Conservation (phyloP, 2,888 invertebrate species). For the Zygothrica quintamaculata region DNA sequence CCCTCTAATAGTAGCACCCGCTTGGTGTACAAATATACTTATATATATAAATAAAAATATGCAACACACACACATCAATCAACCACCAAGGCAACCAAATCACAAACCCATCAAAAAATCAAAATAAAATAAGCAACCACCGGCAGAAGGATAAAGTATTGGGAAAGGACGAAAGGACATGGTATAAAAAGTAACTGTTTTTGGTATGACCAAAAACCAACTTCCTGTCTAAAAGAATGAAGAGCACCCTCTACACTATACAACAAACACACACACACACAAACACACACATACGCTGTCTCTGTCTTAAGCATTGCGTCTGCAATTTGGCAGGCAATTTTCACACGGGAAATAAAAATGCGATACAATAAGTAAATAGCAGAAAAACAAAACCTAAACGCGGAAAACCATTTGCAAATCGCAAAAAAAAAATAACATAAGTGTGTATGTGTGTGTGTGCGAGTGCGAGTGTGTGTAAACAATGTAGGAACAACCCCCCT, state of each 20-base stretch:
- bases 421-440: constrained; percentile 39
- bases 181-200: too few species aligned
- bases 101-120: constrained; percentile 61
- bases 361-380: constrained; percentile 71
- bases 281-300: neutral
- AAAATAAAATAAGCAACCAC: constrained; percentile 47
- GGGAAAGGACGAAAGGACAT: constrained; percentile 40
- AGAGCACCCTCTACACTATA: too few species aligned
- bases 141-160: constrained; percentile 10
- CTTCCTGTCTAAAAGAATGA: constrained; percentile 9
- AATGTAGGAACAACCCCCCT: constrained; percentile 56
- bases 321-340: constrained; percentile 63
- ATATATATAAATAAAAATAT: constrained; percentile 36
- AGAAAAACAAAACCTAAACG: constrained; percentile 78
- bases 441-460: neutral
- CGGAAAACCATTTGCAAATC: constrained; percentile 80
- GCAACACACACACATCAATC: constrained; percentile 75
- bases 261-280: neutral
- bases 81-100: constrained; percentile 77
- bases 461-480: constrained; percentile 9
- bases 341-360: constrained; percentile 79
- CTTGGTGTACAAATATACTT: too few species aligned
- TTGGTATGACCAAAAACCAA: neutral
- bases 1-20: constrained; percentile 35
- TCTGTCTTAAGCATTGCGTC: neutral